Conservation (phyloP, 2,113 vertebrate genomes). For the Neotoma lepida region DNA sequence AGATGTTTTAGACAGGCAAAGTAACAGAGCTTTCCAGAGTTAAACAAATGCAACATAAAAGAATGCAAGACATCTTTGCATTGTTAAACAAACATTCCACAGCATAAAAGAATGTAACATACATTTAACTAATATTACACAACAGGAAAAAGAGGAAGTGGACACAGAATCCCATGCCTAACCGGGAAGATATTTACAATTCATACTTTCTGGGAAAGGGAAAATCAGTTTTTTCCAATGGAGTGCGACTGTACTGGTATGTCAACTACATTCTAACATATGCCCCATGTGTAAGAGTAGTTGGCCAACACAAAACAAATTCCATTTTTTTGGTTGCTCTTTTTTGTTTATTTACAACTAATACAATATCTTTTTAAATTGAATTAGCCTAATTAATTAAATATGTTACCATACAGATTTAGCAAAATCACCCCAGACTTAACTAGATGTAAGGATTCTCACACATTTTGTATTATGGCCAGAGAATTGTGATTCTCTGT, state of each 20-base stretch:
- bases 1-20: neutral
- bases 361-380: neutral
- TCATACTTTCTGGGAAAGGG: neutral
- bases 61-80: neutral
- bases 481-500: neutral
- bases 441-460: neutral
- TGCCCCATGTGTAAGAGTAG: neutral
- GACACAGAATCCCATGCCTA: neutral
- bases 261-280: neutral
- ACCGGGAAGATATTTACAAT: neutral
- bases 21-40: neutral
- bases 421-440: neutral
- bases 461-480: neutral
- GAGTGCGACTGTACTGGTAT: neutral
- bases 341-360: neutral
- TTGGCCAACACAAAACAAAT: neutral
- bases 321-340: neutral
- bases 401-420: neutral
- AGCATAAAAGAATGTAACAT: neutral
- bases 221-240: neutral
- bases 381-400: constrained; percentile 1
- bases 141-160: neutral
- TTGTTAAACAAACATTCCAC: neutral
- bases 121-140: neutral
- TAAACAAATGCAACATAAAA: neutral